These are phyloP conservation scores for Prosapia bicincta DNA, from an alignment of 2,888 invertebrate genomes.

Conservation along the genomic window DNA sequence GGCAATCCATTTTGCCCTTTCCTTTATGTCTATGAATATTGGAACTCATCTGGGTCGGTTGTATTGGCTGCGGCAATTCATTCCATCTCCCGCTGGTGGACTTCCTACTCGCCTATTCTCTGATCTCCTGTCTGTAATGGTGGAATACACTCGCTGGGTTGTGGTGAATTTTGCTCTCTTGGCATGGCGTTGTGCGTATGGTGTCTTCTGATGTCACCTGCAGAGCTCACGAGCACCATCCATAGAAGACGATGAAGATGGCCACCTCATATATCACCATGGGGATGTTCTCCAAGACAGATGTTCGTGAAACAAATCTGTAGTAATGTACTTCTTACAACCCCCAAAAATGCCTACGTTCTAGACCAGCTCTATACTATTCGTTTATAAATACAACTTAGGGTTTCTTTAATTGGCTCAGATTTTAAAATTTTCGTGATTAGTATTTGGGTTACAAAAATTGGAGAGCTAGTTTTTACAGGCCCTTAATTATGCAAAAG, in stretches of 20 bases:
- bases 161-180: conserved; percentile 4
- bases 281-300: conserved; percentile 99
- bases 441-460: not conserved
- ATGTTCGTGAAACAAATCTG: conserved; percentile 74
- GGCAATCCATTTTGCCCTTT: conserved; percentile 61
- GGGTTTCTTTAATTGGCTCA: not conserved
- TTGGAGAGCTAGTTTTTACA: not conserved
- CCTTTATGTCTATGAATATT: conserved; percentile 60
- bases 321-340: conserved; percentile 32
- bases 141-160: conserved; percentile 4
- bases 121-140: not conserved
- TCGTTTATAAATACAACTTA: not conserved
- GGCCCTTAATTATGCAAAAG: not conserved
- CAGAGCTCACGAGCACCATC: conserved; percentile 81
- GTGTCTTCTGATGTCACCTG: conserved; percentile 36
- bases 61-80: conserved; percentile 21
- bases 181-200: conserved; percentile 7
- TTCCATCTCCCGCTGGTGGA: conserved; percentile 10
- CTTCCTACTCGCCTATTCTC: not conserved
- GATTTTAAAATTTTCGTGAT: not conserved
- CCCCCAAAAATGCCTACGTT: not conserved
- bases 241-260: conserved; percentile 99
- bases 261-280: conserved; percentile 98
- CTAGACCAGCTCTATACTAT: not conserved
- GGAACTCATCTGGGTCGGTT: conserved; percentile 26